A percentile compares a stretch with the other conserved stretches of the same genome.
phyloP scores from a whole-genome alignment of 2,797 vertebrate species.

The Xyrichtys novacula region DNA sequence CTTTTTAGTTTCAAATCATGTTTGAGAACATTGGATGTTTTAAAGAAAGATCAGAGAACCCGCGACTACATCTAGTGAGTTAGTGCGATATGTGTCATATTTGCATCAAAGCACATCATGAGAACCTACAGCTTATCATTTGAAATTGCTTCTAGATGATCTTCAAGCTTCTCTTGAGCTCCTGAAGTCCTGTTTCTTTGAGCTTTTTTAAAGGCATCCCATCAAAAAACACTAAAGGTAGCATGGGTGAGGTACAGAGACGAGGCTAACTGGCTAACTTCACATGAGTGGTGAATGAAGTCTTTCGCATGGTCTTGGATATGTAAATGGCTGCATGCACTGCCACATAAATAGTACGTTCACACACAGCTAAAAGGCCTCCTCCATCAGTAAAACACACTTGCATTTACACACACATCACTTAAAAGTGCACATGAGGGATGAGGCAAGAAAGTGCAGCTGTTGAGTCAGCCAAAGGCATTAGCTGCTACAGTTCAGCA shows the following conservation, averaged over 20 bases:
- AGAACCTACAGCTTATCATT: background rate
- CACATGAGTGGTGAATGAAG: constrained; percentile 70
- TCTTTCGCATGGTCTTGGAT: constrained; percentile 68
- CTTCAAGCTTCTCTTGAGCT: constrained; percentile 7
- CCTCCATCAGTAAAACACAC: constrained; percentile 39
- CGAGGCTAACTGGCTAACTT: constrained; percentile 68
- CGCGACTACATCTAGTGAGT: background rate
- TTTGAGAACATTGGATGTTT: too few relatives aligned
- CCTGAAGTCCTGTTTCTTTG: constrained; percentile 11
- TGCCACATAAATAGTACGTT: constrained; percentile 22
- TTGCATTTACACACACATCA: constrained; percentile 51
- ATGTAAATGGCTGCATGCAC: constrained; percentile 53
- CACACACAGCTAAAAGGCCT: constrained; percentile 15
- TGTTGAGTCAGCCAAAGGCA: constrained; percentile 71
- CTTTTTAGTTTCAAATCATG: background rate
- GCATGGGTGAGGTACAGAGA: constrained; percentile 40
- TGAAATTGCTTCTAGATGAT: background rate
- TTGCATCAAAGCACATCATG: background rate
- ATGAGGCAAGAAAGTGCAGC: constrained; percentile 62
- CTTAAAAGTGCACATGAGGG: constrained; percentile 54
- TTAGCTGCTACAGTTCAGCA: constrained; percentile 67
- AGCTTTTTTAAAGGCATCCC: constrained; percentile 9
- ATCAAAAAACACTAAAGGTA: constrained; percentile 46
- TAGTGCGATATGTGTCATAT: background rate
- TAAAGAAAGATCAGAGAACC: too few relatives aligned